phyloP scores from a whole-genome alignment of 2,888 invertebrate species.

The Mesorhabditis belari region DNA sequence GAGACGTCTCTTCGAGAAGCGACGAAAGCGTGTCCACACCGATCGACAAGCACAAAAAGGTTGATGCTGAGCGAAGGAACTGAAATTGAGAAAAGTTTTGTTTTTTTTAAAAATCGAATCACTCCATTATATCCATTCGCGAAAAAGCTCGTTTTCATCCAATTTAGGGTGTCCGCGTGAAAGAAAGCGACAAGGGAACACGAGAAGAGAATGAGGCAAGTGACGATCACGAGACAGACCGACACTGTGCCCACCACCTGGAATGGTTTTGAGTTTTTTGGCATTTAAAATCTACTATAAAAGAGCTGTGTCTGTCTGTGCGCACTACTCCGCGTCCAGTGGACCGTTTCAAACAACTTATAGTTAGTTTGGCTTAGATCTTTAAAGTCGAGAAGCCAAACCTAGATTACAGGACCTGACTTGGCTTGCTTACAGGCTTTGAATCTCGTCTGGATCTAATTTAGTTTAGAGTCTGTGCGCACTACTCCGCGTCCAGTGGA shows the following conservation, averaged over 20 bases:
- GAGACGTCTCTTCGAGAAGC: conserved; percentile 25
- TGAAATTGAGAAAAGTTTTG: neutral
- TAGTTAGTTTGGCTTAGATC: too few relatives aligned
- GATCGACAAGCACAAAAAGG: conserved; percentile 18
- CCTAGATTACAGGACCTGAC: too few relatives aligned
- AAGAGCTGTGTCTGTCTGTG: too few relatives aligned
- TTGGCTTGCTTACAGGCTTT: too few relatives aligned
- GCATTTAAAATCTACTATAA: too few relatives aligned
- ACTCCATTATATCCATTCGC: conserved; percentile 19
- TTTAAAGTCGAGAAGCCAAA: too few relatives aligned
- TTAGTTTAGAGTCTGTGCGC: too few relatives aligned
- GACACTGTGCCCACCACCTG: conserved; percentile 27
- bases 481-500: too few relatives aligned
- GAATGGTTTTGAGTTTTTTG: too few relatives aligned
- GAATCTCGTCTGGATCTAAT: too few relatives aligned
- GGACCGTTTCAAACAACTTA: too few relatives aligned
- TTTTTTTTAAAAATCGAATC: neutral
- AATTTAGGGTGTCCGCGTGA: conserved; percentile 27
- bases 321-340: too few relatives aligned
- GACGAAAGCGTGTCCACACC: conserved; percentile 24
- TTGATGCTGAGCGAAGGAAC: conserved; percentile 16
- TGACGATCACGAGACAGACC: conserved; percentile 22
- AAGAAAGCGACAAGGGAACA: conserved; percentile 32
- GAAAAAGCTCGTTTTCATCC: conserved; percentile 29
- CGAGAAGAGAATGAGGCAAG: conserved; percentile 19